phyloP scores from a whole-genome alignment of 1,140 invertebrate species.

The Arion vulgaris region DNA sequence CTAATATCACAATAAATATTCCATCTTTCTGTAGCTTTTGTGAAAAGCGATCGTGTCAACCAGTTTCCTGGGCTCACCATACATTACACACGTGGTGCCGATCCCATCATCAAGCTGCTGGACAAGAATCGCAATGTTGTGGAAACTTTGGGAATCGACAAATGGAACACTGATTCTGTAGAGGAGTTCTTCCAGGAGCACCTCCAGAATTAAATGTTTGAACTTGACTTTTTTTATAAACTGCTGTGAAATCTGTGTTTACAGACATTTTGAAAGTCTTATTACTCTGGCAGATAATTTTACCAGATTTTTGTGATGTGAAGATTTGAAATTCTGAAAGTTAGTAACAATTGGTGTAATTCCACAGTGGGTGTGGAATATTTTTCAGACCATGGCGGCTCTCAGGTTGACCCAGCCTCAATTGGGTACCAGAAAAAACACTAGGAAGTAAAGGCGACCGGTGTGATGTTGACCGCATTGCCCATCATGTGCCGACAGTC shows the following conservation, averaged over 20 bases:
- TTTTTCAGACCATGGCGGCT: no score
- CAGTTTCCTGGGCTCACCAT: conserved; percentile 92
- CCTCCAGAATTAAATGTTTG: conserved; percentile 73
- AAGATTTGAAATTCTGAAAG: no score
- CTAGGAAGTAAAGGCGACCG: no score
- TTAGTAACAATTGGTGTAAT: no score
- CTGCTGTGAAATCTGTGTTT: background rate
- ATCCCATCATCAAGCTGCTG: conserved; percentile 92
- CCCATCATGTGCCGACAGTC: no score
- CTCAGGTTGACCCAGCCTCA: no score
- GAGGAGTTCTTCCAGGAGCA: conserved; percentile 93
- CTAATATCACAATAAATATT: background rate
- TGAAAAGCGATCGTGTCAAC: conserved; percentile 87
- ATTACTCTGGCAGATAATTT: background rate
- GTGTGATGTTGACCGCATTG: no score
- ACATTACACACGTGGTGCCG: conserved; percentile 89
- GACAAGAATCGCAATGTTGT: conserved; percentile 75
- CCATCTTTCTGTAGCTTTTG: conserved; percentile 80
- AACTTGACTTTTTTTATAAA: background rate
- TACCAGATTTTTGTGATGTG: background rate
- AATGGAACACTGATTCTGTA: conserved; percentile 97
- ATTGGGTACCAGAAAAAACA: no score
- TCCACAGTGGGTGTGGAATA: no score
- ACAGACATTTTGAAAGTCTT: background rate
- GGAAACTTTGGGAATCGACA: conserved; percentile 90